phyloP scores from a whole-genome alignment of 2,888 invertebrate species.

The Keiferia lycopersicella region DNA sequence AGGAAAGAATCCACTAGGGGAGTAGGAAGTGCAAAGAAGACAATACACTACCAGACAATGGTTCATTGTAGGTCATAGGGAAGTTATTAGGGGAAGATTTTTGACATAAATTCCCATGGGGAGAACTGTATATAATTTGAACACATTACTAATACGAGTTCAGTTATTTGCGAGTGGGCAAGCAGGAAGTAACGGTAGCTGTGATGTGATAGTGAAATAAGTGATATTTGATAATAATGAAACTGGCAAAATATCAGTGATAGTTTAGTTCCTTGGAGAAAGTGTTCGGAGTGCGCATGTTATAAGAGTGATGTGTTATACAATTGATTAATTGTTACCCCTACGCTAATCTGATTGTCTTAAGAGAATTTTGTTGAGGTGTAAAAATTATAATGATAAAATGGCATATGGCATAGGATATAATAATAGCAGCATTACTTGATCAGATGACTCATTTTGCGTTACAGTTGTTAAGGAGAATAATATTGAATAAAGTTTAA shows the following conservation, averaged over 20 bases:
- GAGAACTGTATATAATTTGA: conserved; percentile 67
- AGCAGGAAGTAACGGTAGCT: conserved; percentile 66
- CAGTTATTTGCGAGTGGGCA: conserved; percentile 62
- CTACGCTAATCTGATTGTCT: no score
- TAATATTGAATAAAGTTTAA: no score
- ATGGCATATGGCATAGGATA: not conserved
- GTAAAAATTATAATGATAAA: no score
- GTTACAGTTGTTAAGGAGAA: conserved; percentile 1
- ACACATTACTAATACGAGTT: conserved; percentile 50
- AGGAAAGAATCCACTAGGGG: conserved; percentile 47
- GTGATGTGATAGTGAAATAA: not conserved
- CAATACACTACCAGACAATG: conserved; percentile 68
- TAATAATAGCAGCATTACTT: not conserved
- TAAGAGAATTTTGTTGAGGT: no score
- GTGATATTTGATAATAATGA: not conserved
- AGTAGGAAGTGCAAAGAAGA: conserved; percentile 65
- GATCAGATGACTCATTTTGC: not conserved
- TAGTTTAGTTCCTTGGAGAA: not conserved
- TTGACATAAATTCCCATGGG: conserved; percentile 50
- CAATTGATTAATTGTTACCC: no score
- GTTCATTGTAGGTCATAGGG: conserved; percentile 61
- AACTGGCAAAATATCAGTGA: not conserved
- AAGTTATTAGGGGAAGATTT: conserved; percentile 44
- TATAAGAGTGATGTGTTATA: not conserved
- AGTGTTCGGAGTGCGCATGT: not conserved